Conservation (phyloP, 2,888 invertebrate species). For the Dynastes tityus region DNA sequence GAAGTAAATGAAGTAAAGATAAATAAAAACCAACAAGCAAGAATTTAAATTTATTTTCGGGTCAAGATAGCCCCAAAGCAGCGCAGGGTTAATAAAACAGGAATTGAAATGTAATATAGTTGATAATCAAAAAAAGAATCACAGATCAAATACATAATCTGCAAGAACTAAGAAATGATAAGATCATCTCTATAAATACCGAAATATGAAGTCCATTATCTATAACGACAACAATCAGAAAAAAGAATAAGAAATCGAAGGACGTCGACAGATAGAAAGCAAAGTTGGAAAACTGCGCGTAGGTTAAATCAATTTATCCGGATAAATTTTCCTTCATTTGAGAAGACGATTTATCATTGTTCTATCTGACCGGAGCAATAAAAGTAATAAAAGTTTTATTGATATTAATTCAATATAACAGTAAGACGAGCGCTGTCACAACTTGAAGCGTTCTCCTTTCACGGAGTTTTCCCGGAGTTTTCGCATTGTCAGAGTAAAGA, state of each 20-base stretch:
- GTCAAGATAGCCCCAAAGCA: too few relatives aligned
- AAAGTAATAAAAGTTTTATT: slow-evolving; percentile 44
- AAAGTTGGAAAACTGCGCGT: not conserved
- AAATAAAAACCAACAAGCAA: too few relatives aligned
- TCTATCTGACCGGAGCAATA: slow-evolving; percentile 21
- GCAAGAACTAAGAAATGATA: not conserved
- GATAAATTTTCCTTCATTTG: slow-evolving; percentile 35
- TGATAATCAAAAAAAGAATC: too few relatives aligned
- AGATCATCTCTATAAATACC: not conserved
- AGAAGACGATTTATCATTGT: slow-evolving; percentile 40
- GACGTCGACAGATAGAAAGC: slow-evolving; percentile 19
- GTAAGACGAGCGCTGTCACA: slow-evolving; percentile 15
- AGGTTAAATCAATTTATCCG: slow-evolving; percentile 32
- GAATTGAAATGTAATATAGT: too few relatives aligned
- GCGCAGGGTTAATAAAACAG: too few relatives aligned
- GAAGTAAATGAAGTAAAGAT: too few relatives aligned
- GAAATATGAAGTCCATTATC: not conserved
- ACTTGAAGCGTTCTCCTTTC: not conserved
- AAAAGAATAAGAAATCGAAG: not conserved
- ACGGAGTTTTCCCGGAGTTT: not conserved
- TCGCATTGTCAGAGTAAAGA: not conserved
- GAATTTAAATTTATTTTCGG: too few relatives aligned
- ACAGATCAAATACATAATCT: too few relatives aligned
- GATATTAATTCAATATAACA: slow-evolving; percentile 45
- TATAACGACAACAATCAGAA: not conserved